Base-by-base conservation (phyloP, 2,797 vertebrate species). In the Triplophysa yarkandensis region DNA sequence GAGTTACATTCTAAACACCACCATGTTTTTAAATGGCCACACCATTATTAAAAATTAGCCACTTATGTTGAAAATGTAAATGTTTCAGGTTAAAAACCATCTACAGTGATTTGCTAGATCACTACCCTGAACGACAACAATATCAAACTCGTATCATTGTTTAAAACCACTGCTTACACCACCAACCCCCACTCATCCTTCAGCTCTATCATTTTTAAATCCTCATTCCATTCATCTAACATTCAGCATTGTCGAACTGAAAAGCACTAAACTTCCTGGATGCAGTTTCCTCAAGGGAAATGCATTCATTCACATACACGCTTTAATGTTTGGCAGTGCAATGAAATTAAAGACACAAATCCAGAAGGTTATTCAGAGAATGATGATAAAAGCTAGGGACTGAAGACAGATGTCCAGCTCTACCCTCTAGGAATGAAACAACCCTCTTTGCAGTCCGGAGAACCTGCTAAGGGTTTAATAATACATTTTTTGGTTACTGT, bases 261-360 rank as follows among this genome's bases (percentile, higher is more conserved):
- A 62, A 64, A 68, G 61, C 72, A 34, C 32, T 19, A 19, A 58
- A 57, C 65, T 68, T 41, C 41, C 57, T 52, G 64, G 64, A 28
- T 68, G 57, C 72, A 36, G 64, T 68, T 76, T 68, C 27, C 44
- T 34, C 30, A 3, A 58, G 17, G 32, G 34, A 27, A 32, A 68
- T 46, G 46, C 68, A 71, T 76, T 71, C 71, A 34, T 27, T 65
- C 52, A 63, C 57, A 63, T 52, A 63, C 55, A 73, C 44, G 65
- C 36, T 72, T 52, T 50, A 17, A 44, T 58, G 57, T 64, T 77
- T 81, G 78, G 79, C 73, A 77, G 80, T 82, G 77, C 69, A 79
- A 73, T 60, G 50, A 79, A 75, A 75, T 58, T 7, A 68, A 62
- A 69, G 43, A 70, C 70, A 78, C 62, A 34, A 65, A 63, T 77